Conservation (phyloP, 2,888 invertebrate genomes). For the Drymonia ruficornis region DNA sequence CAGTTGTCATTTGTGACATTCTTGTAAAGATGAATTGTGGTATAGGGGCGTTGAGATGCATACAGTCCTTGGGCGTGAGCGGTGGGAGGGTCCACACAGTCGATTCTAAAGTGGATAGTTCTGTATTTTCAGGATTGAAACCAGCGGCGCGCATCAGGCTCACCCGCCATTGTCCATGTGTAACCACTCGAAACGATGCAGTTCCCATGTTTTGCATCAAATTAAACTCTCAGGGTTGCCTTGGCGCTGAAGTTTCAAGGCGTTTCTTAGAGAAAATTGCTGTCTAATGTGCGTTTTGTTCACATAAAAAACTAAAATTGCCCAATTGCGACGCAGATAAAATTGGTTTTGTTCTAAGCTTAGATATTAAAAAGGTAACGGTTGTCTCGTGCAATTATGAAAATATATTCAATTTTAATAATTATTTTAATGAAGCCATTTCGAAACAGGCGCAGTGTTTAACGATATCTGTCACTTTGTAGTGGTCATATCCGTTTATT, state of each 20-base stretch:
- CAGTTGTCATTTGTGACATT: no score
- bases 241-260: conserved; percentile 31
- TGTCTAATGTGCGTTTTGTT: neutral
- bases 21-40: neutral
- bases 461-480: neutral
- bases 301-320: neutral
- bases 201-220: conserved; percentile 73
- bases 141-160: conserved; percentile 72
- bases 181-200: conserved; percentile 74
- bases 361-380: no score
- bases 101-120: conserved; percentile 33
- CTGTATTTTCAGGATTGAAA: conserved; percentile 53
- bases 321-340: neutral
- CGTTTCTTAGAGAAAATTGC: conserved; percentile 9
- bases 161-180: conserved; percentile 78
- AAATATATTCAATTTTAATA: no score
- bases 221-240: conserved; percentile 48
- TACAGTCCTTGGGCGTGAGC: conserved; percentile 39
- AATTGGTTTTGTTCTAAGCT: neutral
- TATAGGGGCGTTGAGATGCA: conserved; percentile 18
- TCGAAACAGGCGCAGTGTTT: neutral
- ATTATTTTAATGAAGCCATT: neutral
- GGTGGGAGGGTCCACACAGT: conserved; percentile 40
- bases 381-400: no score
- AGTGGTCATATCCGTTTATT: neutral